Evolutionary conservation across 2,113 vertebrate genomes (phyloP).

Genomic region (Hypocryptadius cinnamomeus): DNA sequence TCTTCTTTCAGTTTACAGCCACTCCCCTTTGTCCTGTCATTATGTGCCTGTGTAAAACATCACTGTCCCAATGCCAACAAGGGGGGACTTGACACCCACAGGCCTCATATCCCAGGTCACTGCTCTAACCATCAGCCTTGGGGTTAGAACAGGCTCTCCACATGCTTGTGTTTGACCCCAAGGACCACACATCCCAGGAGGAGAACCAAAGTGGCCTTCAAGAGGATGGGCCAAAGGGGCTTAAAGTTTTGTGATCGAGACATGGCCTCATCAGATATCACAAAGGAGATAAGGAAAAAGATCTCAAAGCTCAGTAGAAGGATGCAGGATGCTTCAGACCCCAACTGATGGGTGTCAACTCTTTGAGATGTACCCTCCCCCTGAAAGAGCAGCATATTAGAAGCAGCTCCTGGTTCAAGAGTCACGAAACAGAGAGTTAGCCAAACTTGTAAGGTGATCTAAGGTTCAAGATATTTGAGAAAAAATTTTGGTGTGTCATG

Average conservation of each 20-base stretch:
- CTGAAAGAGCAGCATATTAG: neutral
- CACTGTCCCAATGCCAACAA: neutral
- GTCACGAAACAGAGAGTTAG: neutral
- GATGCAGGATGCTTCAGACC: neutral
- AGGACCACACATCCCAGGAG: neutral
- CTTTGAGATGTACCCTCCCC: neutral
- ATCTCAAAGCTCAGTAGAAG: neutral
- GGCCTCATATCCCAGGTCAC: neutral
- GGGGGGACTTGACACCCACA: neutral
- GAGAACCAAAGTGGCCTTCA: neutral
- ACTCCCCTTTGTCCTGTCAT: neutral
- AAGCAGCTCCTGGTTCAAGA: neutral
- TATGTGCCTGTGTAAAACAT: neutral
- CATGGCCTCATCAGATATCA: neutral
- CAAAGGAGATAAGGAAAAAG: neutral
- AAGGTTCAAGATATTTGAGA: neutral
- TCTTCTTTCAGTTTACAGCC: neutral
- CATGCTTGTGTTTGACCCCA: fast-evolving
- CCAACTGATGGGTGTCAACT: neutral
- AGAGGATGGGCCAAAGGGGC: neutral
- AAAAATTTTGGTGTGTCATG: neutral
- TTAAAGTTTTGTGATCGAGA: neutral
- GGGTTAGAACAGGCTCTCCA: neutral
- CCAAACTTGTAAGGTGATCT: neutral
- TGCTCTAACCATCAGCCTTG: neutral